Conservation (phyloP, 2,888 invertebrate species). For the Tuta absoluta region DNA sequence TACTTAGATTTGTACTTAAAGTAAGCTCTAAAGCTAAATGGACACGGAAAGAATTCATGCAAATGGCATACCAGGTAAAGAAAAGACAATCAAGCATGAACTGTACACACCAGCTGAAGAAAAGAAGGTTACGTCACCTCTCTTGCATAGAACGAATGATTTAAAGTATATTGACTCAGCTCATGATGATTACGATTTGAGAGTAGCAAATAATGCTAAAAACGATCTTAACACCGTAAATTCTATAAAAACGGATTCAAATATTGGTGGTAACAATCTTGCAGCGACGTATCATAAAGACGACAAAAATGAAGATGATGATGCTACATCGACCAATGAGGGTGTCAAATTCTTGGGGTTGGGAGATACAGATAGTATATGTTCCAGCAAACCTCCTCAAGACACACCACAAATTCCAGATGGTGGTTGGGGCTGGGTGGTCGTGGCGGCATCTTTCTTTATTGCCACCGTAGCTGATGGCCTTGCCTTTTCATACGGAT, state of each 20-base stretch:
- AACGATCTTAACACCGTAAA: constrained; percentile 68
- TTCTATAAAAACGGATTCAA: constrained; percentile 63
- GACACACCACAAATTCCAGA: constrained; percentile 85
- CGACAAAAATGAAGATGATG: constrained; percentile 59
- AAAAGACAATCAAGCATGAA: constrained; percentile 64
- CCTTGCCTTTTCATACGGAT: constrained; percentile 94
- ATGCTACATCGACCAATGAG: constrained; percentile 70
- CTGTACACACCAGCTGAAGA: constrained; percentile 74
- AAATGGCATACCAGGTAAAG: constrained; percentile 76
- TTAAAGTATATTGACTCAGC: constrained; percentile 65
- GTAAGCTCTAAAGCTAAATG: constrained; percentile 65
- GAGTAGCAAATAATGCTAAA: constrained; percentile 50
- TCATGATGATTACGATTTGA: constrained; percentile 53
- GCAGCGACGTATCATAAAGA: constrained; percentile 59
- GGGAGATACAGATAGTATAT: constrained; percentile 75
- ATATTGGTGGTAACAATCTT: constrained; percentile 52
- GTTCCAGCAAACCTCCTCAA: constrained; percentile 61
- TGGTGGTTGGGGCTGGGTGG: constrained; percentile 96
- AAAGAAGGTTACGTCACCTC: constrained; percentile 74
- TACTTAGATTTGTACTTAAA: constrained; percentile 59
- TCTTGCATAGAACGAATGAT: constrained; percentile 60
- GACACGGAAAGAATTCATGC: constrained; percentile 67
- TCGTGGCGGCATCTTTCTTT: constrained; percentile 91
- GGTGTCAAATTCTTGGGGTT: constrained; percentile 79
- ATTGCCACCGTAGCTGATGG: constrained; percentile 96